These are phyloP conservation scores for Sander lucioperca DNA, from an alignment of 2,113 vertebrate genomes.

Conservation along the genomic window DNA sequence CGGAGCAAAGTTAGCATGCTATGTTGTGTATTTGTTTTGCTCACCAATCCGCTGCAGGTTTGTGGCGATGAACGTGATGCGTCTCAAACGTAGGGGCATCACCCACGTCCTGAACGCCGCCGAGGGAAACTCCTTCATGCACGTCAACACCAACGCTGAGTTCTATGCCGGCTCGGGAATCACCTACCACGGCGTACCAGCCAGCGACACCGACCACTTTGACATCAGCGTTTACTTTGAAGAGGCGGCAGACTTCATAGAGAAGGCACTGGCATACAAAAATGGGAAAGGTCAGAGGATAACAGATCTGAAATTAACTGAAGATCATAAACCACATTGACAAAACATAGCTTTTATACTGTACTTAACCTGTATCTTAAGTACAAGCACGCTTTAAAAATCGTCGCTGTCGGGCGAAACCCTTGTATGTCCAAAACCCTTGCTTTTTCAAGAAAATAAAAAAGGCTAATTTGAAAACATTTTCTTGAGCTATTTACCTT, in stretches of 20 bases:
- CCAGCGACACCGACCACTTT: constrained; percentile 93
- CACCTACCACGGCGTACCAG: constrained; percentile 92
- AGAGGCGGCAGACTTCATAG: constrained; percentile 93
- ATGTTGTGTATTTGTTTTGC: not conserved
- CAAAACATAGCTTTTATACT: not conserved
- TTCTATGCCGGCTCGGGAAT: constrained; percentile 92
- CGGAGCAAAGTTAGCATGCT: not conserved
- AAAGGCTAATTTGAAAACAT: too few species aligned
- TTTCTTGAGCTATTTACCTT: too few species aligned
- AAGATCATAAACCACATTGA: not conserved
- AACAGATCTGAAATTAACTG: not conserved
- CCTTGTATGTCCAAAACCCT: too few species aligned
- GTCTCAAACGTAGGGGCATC: constrained; percentile 89
- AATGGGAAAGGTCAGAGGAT: constrained; percentile 85
- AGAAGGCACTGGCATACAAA: constrained; percentile 89
- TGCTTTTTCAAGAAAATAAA: too few species aligned
- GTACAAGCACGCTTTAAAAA: too few species aligned
- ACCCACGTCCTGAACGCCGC: constrained; percentile 96
- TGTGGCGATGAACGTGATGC: constrained; percentile 88
- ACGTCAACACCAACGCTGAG: constrained; percentile 92
- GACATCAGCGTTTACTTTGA: constrained; percentile 95
- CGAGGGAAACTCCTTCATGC: constrained; percentile 96
- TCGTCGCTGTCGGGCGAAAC: too few species aligned
- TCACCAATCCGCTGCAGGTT: constrained; percentile 79
- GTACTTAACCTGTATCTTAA: not conserved